Evolutionary conservation across 1,140 invertebrate genomes (phyloP).

Genomic region (Potamilus streckersoni): DNA sequence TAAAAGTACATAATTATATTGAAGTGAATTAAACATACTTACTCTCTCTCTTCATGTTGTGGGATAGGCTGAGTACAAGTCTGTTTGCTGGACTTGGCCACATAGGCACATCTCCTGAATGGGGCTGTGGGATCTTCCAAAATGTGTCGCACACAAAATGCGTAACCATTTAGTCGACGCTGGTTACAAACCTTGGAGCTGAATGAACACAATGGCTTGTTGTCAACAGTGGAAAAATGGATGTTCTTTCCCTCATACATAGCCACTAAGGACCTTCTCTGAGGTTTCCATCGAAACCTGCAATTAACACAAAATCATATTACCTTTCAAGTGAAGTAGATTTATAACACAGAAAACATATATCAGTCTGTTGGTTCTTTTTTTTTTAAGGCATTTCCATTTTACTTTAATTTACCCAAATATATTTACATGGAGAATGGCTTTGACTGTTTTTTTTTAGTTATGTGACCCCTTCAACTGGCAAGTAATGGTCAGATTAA

Average conservation of each 20-base stretch:
- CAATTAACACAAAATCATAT: constrained; percentile 1
- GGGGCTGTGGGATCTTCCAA: constrained; percentile 67
- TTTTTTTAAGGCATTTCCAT: not conserved
- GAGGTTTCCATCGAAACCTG: constrained; percentile 18
- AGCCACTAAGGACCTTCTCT: constrained; percentile 36
- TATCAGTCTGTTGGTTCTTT: not conserved
- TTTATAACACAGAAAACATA: constrained; percentile 2
- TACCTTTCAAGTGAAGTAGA: constrained; percentile 7
- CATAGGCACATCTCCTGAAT: constrained; percentile 68
- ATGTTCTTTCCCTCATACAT: constrained; percentile 73
- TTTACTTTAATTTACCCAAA: not conserved
- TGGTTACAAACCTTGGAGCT: constrained; percentile 71
- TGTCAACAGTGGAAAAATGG: constrained; percentile 70
- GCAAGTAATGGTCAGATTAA: no score
- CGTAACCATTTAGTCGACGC: constrained; percentile 70
- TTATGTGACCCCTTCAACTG: no score
- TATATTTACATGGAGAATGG: not conserved
- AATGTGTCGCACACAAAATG: constrained; percentile 71
- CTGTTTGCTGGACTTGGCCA: constrained; percentile 67
- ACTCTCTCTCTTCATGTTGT: constrained; percentile 68
- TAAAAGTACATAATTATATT: no score
- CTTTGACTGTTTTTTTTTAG: no score
- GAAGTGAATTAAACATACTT: constrained; percentile 32
- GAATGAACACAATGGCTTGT: constrained; percentile 71
- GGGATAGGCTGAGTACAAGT: constrained; percentile 70